Conservation (phyloP, 2,888 invertebrate species). For the Pandemis heparana region DNA sequence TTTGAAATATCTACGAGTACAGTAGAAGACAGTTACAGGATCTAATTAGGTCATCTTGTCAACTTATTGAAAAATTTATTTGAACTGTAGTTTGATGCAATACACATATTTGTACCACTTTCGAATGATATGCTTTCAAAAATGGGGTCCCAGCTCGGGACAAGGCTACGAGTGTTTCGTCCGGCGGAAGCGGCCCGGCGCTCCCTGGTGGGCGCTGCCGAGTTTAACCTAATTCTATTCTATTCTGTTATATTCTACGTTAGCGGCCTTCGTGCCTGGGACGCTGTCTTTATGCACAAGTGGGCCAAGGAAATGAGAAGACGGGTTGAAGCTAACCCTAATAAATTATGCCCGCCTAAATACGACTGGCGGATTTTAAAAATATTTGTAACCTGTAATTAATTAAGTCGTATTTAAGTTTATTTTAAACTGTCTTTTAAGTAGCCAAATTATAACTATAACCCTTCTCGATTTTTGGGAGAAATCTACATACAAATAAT, state of each 20-base stretch:
- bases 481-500: no score
- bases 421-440: no score
- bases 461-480: no score
- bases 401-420: no score
- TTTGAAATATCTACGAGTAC: no score
- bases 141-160: constrained; percentile 10
- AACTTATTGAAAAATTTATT: no score
- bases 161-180: constrained; percentile 28
- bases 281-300: constrained; percentile 52
- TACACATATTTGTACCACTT: no score
- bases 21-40: no score
- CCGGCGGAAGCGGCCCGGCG: constrained; percentile 45
- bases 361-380: not conserved
- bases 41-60: no score
- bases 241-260: constrained; percentile 50
- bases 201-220: constrained; percentile 35
- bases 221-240: constrained; percentile 75
- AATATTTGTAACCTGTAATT: not conserved
- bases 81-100: no score
- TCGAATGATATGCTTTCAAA: no score
- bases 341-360: constrained; percentile 14
- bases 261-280: constrained; percentile 47
- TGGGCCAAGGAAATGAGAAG: constrained; percentile 53
- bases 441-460: no score
- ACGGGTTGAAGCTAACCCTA: constrained; percentile 9